Evolutionary conservation across 2,113 vertebrate genomes (phyloP).

Genomic region (Hippocampus barbouri): DNA sequence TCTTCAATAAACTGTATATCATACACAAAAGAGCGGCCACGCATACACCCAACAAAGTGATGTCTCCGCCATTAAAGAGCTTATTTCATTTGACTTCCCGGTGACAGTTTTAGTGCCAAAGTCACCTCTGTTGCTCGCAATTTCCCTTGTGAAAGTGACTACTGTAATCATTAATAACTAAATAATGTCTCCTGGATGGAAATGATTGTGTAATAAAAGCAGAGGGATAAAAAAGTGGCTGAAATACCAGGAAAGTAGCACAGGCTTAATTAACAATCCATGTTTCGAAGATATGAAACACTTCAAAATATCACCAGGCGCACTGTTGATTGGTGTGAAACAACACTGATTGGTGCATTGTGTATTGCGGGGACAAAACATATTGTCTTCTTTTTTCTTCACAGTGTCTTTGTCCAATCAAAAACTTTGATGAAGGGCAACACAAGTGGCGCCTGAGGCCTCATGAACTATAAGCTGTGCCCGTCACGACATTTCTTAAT

Average conservation of each 20-base stretch:
- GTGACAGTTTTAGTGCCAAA: constrained; percentile 57
- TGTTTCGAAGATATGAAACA: constrained; percentile 28
- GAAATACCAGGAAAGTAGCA: constrained; percentile 29
- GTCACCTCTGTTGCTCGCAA: constrained; percentile 52
- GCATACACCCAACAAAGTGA: constrained; percentile 18
- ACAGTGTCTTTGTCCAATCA: constrained; percentile 52
- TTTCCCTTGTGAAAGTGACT: constrained; percentile 41
- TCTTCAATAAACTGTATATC: constrained; percentile 22
- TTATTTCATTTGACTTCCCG: constrained; percentile 44
- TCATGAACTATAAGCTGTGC: constrained; percentile 14
- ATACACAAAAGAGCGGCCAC: constrained; percentile 2
- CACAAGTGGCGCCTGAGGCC: constrained; percentile 23
- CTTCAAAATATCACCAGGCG: constrained; percentile 49
- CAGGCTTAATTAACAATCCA: constrained; percentile 42
- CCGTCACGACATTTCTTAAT: constrained; percentile 16
- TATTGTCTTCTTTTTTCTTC: constrained; percentile 63
- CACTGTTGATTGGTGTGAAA: constrained; percentile 65
- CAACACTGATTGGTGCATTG: constrained; percentile 58
- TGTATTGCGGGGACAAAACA: constrained; percentile 62
- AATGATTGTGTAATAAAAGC: constrained; percentile 44
- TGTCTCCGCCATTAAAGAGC: constrained; percentile 39
- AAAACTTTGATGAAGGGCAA: constrained; percentile 54
- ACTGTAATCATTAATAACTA: constrained; percentile 48
- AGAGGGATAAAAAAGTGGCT: constrained; percentile 12
- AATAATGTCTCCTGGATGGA: constrained; percentile 37